Conservation (phyloP, 2,797 vertebrate genomes). For the Gymnothorax reevesii region DNA sequence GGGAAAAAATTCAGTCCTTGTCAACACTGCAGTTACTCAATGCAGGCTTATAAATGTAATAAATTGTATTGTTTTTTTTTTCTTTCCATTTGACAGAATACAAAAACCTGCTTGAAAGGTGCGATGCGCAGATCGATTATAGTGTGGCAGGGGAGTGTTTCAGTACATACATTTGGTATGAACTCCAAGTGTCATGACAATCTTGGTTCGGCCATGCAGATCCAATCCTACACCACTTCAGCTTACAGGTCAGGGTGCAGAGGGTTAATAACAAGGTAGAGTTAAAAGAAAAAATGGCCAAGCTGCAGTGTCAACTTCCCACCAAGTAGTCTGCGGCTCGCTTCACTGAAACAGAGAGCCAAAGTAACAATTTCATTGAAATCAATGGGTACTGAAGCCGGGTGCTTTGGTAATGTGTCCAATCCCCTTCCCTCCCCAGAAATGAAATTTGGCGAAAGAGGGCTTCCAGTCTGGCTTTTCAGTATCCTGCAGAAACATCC, state of each 20-base stretch:
- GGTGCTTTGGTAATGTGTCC: background rate
- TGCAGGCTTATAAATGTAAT: background rate
- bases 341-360: background rate
- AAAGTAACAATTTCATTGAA: conserved; percentile 12
- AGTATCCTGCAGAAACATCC: background rate
- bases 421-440: background rate
- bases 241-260: background rate
- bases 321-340: background rate
- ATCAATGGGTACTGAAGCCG: background rate
- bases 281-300: background rate
- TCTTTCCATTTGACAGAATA: background rate
- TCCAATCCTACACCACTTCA: background rate
- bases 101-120: background rate
- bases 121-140: background rate
- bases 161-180: background rate
- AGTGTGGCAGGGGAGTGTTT: background rate
- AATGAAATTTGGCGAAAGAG: background rate
- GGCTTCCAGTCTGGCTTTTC: background rate
- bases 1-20: background rate
- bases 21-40: conserved; percentile 8
- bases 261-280: background rate
- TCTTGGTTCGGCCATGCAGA: background rate
- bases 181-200: background rate
- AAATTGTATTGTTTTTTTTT: background rate
- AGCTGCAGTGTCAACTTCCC: background rate